phyloP scores from a whole-genome alignment of 2,113 vertebrate genomes.

The Calidris pugnax region DNA sequence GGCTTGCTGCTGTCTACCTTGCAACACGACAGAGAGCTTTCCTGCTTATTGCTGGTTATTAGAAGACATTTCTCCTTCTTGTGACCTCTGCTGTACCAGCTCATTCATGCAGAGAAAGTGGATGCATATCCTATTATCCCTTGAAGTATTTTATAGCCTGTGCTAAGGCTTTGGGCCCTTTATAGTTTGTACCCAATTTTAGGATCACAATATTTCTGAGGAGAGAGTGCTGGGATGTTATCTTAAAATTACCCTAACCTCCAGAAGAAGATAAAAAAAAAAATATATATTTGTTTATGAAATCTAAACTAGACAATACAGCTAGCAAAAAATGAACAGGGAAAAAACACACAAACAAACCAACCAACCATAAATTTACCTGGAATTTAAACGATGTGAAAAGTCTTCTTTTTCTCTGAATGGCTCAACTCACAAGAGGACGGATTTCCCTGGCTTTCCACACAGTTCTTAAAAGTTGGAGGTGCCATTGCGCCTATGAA shows the following conservation, averaged over 20 bases:
- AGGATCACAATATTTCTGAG: not conserved
- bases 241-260: not conserved
- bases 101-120: constrained; percentile 55
- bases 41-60: not conserved
- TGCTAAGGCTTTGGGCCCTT: not conserved
- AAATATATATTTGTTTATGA: not conserved
- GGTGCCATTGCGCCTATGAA: not conserved
- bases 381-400: not conserved
- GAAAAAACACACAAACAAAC: not conserved
- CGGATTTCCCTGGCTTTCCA: not conserved
- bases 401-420: not conserved
- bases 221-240: not conserved
- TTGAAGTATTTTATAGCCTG: constrained; percentile 11
- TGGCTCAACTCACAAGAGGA: not conserved
- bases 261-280: not conserved
- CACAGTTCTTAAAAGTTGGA: not conserved
- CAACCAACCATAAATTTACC: not conserved
- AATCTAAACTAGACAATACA: not conserved
- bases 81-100: not conserved
- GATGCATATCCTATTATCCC: constrained; percentile 42
- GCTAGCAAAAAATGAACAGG: not conserved
- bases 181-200: not conserved
- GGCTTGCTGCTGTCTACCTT: not conserved
- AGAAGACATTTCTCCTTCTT: constrained; percentile 51
- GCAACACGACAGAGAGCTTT: not conserved